Evolutionary conservation across 2,113 vertebrate species (phyloP).

Genomic region (Gopherus flavomarginatus): DNA sequence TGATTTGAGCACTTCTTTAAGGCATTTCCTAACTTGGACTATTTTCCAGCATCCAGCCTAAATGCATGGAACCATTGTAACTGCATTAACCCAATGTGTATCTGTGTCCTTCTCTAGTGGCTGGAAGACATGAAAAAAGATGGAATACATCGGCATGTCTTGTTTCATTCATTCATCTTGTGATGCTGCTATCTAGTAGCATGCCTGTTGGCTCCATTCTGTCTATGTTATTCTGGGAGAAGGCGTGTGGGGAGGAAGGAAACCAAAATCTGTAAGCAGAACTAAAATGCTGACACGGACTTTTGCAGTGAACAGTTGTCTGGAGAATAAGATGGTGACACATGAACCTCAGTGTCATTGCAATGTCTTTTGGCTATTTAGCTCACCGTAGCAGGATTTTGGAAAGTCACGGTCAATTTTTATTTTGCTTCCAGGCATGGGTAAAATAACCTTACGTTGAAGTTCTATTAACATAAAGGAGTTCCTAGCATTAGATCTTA

Average conservation of each 20-base stretch:
- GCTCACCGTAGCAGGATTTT: rapidly evolving
- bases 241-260: neutral
- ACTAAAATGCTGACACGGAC: neutral
- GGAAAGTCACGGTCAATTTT: neutral
- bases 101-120: neutral
- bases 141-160: neutral
- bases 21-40: neutral
- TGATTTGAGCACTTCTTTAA: neutral
- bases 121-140: neutral
- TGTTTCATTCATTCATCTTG: rapidly evolving
- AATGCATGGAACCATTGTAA: neutral
- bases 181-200: neutral
- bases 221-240: neutral
- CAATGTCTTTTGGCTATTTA: rapidly evolving
- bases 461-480: neutral
- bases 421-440: neutral
- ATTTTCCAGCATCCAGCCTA: neutral
- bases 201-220: neutral
- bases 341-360: neutral
- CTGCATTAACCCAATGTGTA: neutral
- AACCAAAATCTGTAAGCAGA: neutral
- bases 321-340: neutral
- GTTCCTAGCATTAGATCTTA: rapidly evolving
- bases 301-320: rapidly evolving
- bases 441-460: neutral